Conservation (phyloP, 2,113 vertebrate genomes). For the Malurus elegans region DNA sequence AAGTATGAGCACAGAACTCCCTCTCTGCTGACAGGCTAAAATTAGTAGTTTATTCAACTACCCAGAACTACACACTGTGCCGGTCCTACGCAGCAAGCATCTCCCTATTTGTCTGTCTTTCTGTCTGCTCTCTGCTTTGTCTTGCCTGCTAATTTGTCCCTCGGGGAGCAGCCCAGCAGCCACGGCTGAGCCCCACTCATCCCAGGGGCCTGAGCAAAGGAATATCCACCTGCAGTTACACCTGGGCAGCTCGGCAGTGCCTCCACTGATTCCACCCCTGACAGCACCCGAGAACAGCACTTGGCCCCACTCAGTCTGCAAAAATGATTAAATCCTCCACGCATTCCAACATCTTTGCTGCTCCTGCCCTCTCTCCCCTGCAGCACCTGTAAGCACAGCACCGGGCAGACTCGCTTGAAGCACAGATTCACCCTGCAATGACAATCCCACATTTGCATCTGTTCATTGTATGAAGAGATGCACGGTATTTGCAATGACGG, state of each 20-base stretch:
- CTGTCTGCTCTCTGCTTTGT: neutral
- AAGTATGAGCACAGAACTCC: neutral
- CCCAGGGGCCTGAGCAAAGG: neutral
- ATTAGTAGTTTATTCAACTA: slow-evolving; percentile 49
- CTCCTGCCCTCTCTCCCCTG: neutral
- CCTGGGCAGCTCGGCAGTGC: neutral
- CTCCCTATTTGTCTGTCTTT: neutral
- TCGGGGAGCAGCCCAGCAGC: neutral
- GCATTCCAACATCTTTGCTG: neutral
- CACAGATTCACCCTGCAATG: neutral
- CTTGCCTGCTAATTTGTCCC: neutral
- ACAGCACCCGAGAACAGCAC: neutral
- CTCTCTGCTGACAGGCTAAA: neutral
- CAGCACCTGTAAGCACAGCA: neutral
- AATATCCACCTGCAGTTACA: neutral
- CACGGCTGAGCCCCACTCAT: fast-evolving
- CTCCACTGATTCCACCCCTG: neutral
- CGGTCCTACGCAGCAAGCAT: neutral
- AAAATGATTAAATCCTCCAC: neutral
- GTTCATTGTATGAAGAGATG: neutral
- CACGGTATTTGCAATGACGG: neutral
- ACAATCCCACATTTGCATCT: neutral
- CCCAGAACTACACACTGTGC: neutral
- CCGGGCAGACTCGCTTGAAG: neutral
- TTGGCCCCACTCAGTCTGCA: neutral